These are phyloP conservation scores for Leucopsar rothschildi DNA, from an alignment of 2,113 vertebrate species.

Conservation along the genomic window DNA sequence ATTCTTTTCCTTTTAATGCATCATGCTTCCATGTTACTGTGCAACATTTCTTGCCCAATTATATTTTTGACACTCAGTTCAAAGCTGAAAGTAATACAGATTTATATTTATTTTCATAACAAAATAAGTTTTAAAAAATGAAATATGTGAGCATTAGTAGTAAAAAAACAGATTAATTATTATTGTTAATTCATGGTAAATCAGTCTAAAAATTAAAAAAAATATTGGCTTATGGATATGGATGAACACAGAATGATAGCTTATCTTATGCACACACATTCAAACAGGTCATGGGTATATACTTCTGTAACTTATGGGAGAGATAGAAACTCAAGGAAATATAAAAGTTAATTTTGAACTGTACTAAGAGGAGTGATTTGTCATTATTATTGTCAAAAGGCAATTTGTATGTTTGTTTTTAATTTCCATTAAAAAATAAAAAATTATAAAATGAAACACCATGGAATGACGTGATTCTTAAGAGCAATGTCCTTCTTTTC, in stretches of 20 bases:
- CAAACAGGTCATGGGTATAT: background rate
- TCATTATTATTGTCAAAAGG: background rate
- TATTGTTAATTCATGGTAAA: background rate
- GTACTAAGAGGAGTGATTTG: background rate
- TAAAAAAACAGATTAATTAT: accelerated
- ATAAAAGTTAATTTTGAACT: background rate
- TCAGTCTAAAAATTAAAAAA: background rate
- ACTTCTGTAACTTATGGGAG: background rate
- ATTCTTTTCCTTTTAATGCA: background rate
- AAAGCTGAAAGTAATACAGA: background rate
- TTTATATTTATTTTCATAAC: background rate
- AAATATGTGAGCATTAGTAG: background rate
- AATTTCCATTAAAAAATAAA: background rate
- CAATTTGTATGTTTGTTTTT: background rate
- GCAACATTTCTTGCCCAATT: background rate
- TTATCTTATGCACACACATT: background rate
- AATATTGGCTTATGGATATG: background rate
- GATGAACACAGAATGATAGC: background rate
- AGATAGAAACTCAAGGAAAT: background rate
- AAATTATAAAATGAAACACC: background rate
- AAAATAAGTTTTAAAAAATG: background rate
- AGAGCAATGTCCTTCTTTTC: background rate
- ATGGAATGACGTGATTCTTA: background rate
- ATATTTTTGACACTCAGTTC: background rate
- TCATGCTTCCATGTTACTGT: background rate